Percentiles rank a stretch among this genome's conserved stretches.
Evolutionary conservation across 2,797 vertebrate species (phyloP).

Genomic region (Fundulus diaphanus): DNA sequence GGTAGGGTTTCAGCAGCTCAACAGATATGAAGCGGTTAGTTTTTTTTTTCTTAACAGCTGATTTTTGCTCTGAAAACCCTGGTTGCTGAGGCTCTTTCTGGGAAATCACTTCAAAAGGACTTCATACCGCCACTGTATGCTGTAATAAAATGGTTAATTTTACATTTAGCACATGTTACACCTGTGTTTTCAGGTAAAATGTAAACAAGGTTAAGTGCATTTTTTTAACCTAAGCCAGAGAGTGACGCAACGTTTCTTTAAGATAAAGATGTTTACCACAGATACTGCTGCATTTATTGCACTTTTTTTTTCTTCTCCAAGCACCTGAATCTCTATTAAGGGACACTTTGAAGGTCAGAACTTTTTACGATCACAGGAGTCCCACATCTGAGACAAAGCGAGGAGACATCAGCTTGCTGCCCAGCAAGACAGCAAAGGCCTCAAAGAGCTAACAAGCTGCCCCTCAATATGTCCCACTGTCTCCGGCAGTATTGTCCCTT

Average conservation of each 20-base stretch:
- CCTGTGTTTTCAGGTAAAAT: conserved; percentile 41
- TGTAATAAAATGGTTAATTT: conserved; percentile 1
- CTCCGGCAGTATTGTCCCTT: conserved; percentile 57
- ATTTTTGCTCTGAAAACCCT: too few relatives aligned
- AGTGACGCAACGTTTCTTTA: conserved; percentile 21
- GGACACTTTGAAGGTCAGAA: conserved; percentile 44
- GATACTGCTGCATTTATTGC: conserved; percentile 29
- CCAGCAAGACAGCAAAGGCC: conserved; percentile 42
- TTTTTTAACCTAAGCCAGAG: conserved; percentile 38
- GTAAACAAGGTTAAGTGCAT: conserved; percentile 24
- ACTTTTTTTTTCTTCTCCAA: conserved; percentile 38
- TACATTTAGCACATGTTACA: conserved; percentile 9
- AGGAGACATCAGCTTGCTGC: conserved; percentile 51
- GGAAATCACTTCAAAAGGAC: too few relatives aligned
- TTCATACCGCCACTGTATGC: not conserved
- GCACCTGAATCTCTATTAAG: conserved; percentile 24
- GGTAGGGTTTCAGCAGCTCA: too few relatives aligned
- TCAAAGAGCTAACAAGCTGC: conserved; percentile 63
- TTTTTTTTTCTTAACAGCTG: too few relatives aligned
- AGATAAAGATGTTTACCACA: conserved; percentile 56
- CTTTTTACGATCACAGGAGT: conserved; percentile 43
- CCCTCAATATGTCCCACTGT: conserved; percentile 56
- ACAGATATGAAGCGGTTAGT: too few relatives aligned
- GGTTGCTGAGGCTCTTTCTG: too few relatives aligned
- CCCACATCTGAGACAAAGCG: conserved; percentile 41